Percentiles rank a stretch among this genome's conserved stretches.
Conservation (phyloP, 2,888 invertebrate species). For the Keiferia lycopersicella region DNA sequence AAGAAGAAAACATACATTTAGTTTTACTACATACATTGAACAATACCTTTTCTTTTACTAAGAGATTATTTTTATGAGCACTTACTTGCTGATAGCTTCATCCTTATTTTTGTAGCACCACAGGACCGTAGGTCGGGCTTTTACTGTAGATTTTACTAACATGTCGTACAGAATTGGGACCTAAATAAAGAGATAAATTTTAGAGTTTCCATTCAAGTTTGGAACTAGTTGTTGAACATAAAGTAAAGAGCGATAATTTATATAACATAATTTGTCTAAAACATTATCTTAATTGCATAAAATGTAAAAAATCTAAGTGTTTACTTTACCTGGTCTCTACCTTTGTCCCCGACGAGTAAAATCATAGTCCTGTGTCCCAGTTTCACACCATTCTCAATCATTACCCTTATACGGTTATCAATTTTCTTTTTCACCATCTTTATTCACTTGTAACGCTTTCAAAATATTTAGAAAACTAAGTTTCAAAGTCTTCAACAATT, state of each 20-base stretch:
- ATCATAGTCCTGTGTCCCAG: constrained; percentile 96
- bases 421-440: constrained; percentile 96
- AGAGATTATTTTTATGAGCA: constrained; percentile 27
- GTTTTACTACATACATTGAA: too few species aligned
- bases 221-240: neutral
- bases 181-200: constrained; percentile 66
- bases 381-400: constrained; percentile 98
- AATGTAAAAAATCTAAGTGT: neutral
- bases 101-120: constrained; percentile 99
- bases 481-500: constrained; percentile 7
- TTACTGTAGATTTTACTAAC: constrained; percentile 95
- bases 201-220: neutral
- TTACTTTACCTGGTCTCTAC: constrained; percentile 91
- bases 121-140: constrained; percentile 95
- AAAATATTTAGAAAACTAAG: constrained; percentile 5
- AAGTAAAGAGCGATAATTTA: neutral
- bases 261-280: neutral
- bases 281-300: neutral
- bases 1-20: neutral
- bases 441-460: neutral
- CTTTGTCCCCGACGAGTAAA: constrained; percentile 97
- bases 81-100: constrained; percentile 92
- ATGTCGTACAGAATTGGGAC: constrained; percentile 98
- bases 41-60: too few species aligned
- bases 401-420: constrained; percentile 95